Evolutionary conservation across 2,888 invertebrate genomes (phyloP).

Genomic region (Stenodema calcarata): DNA sequence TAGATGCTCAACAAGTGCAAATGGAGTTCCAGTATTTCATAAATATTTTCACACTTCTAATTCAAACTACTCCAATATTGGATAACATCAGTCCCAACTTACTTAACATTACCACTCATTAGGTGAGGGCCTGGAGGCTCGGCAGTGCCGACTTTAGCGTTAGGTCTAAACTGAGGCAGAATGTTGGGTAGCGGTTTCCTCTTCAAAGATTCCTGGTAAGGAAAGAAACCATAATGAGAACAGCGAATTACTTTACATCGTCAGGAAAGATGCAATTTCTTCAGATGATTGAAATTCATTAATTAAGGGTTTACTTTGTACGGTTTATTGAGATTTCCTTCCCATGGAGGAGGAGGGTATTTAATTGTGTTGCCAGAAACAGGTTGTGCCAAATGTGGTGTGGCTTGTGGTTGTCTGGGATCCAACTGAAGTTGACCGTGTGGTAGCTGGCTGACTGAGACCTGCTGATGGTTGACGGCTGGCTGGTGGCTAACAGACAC

Average conservation of each 20-base stretch:
- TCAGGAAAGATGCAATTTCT: too few relatives aligned
- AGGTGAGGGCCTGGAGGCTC: slow-evolving; percentile 55
- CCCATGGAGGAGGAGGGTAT: slow-evolving; percentile 63
- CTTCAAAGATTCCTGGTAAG: slow-evolving; percentile 28
- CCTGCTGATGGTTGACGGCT: slow-evolving; percentile 52
- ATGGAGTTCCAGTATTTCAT: too few relatives aligned
- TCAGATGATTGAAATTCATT: background rate
- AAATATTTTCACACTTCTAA: too few relatives aligned
- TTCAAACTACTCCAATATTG: too few relatives aligned
- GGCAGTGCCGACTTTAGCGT: slow-evolving; percentile 62
- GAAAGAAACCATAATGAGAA: background rate
- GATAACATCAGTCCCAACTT: background rate
- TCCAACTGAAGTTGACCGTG: background rate
- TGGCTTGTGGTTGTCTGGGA: background rate
- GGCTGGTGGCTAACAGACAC: background rate
- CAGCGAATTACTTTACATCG: too few relatives aligned
- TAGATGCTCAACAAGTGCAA: too few relatives aligned
- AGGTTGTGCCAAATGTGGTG: background rate
- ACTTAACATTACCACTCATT: slow-evolving; percentile 14
- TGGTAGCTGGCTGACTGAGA: slow-evolving; percentile 15
- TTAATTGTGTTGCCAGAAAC: slow-evolving; percentile 50
- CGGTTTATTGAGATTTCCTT: slow-evolving; percentile 58
- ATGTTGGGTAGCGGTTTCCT: slow-evolving; percentile 68
- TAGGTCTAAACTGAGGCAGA: slow-evolving; percentile 75
- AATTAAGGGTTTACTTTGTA: slow-evolving; percentile 10